phyloP scores from a whole-genome alignment of 2,113 vertebrate species.

The Equus przewalskii region DNA sequence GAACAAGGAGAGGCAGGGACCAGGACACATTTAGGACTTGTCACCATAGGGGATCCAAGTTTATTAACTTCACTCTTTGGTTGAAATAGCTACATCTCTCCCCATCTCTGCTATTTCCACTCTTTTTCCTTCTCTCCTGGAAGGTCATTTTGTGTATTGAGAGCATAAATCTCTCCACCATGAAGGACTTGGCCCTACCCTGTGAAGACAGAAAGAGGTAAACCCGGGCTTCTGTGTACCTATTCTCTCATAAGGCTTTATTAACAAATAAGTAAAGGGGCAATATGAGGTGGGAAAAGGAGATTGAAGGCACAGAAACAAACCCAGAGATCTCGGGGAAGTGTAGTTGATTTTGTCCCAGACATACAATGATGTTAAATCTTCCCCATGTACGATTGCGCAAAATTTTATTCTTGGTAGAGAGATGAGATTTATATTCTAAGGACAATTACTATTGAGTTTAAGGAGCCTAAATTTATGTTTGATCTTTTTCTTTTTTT shows the following conservation, averaged over 20 bases:
- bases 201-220: background rate
- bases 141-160: background rate
- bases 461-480: background rate
- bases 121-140: background rate
- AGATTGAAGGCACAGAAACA: background rate
- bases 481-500: background rate
- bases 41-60: background rate
- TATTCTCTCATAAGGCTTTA: background rate
- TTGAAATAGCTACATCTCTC: background rate
- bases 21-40: background rate
- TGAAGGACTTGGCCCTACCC: background rate
- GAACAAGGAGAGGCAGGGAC: background rate
- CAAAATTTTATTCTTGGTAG: background rate
- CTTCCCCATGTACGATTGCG: background rate
- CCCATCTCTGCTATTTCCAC: background rate
- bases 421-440: slow-evolving; percentile 24
- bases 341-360: background rate
- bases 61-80: background rate
- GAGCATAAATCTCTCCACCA: background rate
- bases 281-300: background rate
- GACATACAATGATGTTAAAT: background rate
- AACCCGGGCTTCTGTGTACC: background rate
- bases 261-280: background rate
- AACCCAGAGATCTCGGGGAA: background rate
- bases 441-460: background rate